phyloP scores from a whole-genome alignment of 2,888 invertebrate genomes.

The Pardosa pseudoannulata region DNA sequence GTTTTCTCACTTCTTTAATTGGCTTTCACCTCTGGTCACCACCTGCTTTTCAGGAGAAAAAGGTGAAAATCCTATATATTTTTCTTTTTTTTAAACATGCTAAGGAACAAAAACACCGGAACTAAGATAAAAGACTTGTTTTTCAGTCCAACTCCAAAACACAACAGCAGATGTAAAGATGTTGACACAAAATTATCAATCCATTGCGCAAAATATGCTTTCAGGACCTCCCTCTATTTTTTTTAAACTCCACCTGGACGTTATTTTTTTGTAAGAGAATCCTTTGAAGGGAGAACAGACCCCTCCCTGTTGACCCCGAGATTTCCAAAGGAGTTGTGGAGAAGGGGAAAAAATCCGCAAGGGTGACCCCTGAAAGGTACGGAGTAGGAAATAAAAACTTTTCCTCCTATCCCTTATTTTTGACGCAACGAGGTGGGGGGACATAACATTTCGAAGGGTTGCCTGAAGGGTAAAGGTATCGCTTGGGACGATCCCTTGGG shows the following conservation, averaged over 20 bases:
- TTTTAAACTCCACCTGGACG: slow-evolving; percentile 42
- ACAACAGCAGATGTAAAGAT: slow-evolving; percentile 67
- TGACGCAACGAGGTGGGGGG: slow-evolving; percentile 3
- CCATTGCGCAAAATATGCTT: slow-evolving; percentile 67
- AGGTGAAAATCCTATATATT: not conserved
- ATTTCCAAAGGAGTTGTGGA: slow-evolving; percentile 11
- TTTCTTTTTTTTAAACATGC: too few species aligned
- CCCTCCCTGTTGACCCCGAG: slow-evolving; percentile 67
- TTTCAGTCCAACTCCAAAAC: slow-evolving; percentile 43
- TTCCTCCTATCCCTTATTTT: slow-evolving; percentile 21
- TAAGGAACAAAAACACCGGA: slow-evolving; percentile 64
- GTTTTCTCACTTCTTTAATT: not conserved
- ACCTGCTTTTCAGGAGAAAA: not conserved
- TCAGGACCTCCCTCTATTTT: not conserved
- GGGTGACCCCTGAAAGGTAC: not conserved
- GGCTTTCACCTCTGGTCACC: not conserved
- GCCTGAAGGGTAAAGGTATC: slow-evolving; percentile 34
- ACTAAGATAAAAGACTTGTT: slow-evolving; percentile 66
- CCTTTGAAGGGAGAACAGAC: slow-evolving; percentile 70
- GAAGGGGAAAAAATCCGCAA: slow-evolving; percentile 18
- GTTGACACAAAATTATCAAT: slow-evolving; percentile 71
- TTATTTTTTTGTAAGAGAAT: slow-evolving; percentile 51
- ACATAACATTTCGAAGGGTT: slow-evolving; percentile 58
- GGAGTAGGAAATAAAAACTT: slow-evolving; percentile 28
- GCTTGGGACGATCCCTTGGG: not conserved